Conservation (phyloP, 2,113 vertebrate species). For the Microcebus ravelobensis region DNA sequence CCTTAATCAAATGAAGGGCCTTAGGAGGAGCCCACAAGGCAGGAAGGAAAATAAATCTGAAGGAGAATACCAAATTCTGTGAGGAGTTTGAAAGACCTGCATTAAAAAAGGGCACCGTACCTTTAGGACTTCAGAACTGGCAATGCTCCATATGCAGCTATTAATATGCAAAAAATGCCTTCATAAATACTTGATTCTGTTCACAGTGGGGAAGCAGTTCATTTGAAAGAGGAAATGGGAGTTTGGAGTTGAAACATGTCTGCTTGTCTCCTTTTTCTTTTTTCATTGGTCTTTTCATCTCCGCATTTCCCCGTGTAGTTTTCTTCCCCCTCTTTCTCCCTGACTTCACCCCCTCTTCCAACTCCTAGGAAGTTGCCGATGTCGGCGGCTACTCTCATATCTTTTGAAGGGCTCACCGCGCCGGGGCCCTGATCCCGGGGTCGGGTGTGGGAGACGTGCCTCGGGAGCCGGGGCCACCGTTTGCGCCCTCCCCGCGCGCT, state of each 20-base stretch:
- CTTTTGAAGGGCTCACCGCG: background rate
- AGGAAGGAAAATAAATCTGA: background rate
- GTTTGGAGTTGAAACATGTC: slow-evolving; percentile 77
- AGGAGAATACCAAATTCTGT: background rate
- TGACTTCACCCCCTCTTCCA: background rate
- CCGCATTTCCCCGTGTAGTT: slow-evolving; percentile 57
- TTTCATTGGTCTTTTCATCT: slow-evolving; percentile 77
- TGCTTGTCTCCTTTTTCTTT: slow-evolving; percentile 70
- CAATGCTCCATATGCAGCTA: slow-evolving; percentile 59
- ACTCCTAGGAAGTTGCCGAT: background rate
- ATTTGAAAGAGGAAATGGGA: slow-evolving; percentile 81
- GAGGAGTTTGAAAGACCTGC: slow-evolving; percentile 50
- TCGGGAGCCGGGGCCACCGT: rapidly evolving
- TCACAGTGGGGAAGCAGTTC: slow-evolving; percentile 81
- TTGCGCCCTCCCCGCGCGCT: background rate
- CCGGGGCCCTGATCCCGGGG: background rate
- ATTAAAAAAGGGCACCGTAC: slow-evolving; percentile 56
- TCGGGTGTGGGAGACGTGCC: background rate
- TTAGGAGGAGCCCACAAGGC: slow-evolving; percentile 55
- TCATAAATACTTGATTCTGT: slow-evolving; percentile 84
- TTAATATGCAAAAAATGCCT: slow-evolving; percentile 84
- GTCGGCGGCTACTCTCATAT: background rate
- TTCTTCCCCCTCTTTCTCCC: background rate
- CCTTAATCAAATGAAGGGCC: slow-evolving; percentile 68
- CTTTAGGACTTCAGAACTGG: slow-evolving; percentile 68